These are phyloP conservation scores for Crypturellus tataupa DNA, from an alignment of 2,797 vertebrate species.

Conservation along the genomic window DNA sequence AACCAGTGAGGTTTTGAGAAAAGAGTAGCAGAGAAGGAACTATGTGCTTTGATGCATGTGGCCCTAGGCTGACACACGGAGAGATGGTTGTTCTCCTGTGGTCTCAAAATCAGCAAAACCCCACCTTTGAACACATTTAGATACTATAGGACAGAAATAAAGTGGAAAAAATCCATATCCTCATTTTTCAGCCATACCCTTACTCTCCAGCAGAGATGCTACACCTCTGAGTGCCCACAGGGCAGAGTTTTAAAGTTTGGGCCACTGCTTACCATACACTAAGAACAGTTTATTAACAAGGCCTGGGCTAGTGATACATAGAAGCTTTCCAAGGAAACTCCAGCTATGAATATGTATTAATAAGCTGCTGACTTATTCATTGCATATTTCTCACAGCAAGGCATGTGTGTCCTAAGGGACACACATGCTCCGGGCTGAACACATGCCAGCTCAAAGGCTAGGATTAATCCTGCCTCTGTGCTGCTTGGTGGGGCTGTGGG, in stretches of 20 bases:
- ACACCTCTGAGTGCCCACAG: neutral
- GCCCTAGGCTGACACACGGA: neutral
- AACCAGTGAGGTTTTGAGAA: neutral
- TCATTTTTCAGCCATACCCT: neutral
- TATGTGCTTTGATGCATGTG: neutral
- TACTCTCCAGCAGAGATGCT: neutral
- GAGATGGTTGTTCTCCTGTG: neutral
- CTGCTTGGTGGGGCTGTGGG: neutral
- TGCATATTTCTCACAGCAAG: neutral
- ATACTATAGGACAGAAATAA: neutral
- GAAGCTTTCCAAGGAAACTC: neutral
- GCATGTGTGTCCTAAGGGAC: neutral
- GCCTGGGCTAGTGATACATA: neutral
- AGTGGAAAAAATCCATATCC: neutral
- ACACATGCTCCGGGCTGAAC: neutral
- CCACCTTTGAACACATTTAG: fast-evolving
- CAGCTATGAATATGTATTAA: neutral
- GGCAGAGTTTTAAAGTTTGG: neutral
- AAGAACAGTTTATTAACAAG: neutral
- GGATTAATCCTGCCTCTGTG: neutral
- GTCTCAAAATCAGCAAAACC: neutral
- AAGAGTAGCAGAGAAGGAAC: neutral
- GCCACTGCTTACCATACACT: neutral
- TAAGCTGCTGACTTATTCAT: neutral
- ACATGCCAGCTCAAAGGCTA: neutral